Base-by-base conservation (phyloP, 2,797 vertebrate genomes). In the Siniperca undulata region DNA sequence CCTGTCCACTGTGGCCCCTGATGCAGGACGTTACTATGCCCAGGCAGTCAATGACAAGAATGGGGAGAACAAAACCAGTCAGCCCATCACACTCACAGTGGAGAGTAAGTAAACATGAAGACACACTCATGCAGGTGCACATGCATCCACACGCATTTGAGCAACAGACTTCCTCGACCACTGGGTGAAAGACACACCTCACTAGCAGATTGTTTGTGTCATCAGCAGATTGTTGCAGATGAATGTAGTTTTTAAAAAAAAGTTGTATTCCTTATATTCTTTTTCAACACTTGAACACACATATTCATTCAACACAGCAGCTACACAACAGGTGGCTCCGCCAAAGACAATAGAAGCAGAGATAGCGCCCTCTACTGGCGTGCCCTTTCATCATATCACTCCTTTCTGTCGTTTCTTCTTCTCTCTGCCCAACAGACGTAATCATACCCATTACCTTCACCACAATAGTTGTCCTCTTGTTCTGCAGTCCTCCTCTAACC, bases 1-100 rank as follows among this genome's bases (percentile, higher is more conserved):
- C 93, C 95, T 99, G 91, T 99, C 98, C 40, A 97, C 97, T 0
- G 98, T 99, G 88, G 97, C 98, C 0, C 97, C 98, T 0, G 98
- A 99, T 0, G 97, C 97, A 0, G 98, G 98, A 8, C 96, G 97
- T 12, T 99, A 99, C 95, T 99, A 99, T 0, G 97, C 98, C 70
- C 98, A 99, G 92, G 98, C 98, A 0, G 98, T 99, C 78, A 99
- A 99, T 0, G 98, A 99, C 95, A 99, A 98, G 95, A 99, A 99
- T 0, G 98, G 98, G 0, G 98, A 99, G 88, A 99, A 99, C 96
- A 99, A 99, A 95, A 99, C 98, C 52, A 99, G 98, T 89, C 97
- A 98, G 92, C 97, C 98, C 55, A 95, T 99, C 93, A 95, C 93
- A 1, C 96, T 99, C 62, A 95, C 94, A 0, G 98, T 99, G 89